Evolutionary conservation across 2,113 vertebrate genomes (phyloP), one percentile per base, ranked within the genome.

Genomic region (Sinocyclocheilus maitianheensis): DNA sequence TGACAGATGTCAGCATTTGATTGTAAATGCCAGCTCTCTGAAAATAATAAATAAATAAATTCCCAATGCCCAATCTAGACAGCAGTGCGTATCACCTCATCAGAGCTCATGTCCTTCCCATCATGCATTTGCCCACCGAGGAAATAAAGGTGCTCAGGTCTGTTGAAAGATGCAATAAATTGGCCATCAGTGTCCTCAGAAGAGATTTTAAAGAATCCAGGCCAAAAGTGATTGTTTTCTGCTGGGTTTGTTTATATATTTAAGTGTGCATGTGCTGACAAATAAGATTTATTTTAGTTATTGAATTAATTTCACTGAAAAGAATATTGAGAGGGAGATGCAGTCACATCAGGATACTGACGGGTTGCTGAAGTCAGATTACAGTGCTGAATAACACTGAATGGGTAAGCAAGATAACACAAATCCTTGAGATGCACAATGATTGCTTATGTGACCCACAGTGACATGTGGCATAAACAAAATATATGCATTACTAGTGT

Each of bases 1-100:
- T 92, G 93, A 93, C 93, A 93, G 94, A 94, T 93, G 93, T 93
- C 92, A 93, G 84, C 82, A 83, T 94, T 93, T 92, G 91, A 94
- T 93, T 94, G 90, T 90, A 91, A 91, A 93, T 91, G 93, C 92
- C 93, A 93, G 86, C 90, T 84, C 65, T 10, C 34, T 74, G 67
- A 37, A 63, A 67, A 48, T 24, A 46, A 24, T 22, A 76, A 16
- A 12, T 34, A 78, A 77, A 10, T 67, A 77, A 30, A 85, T 84
- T 43, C 40, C n/a, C 87, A 84, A 87, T 90, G 88, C 89, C 87
- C 89, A 87, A 88, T 89, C 79, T 82, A 76, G 79, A 85, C 71
- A 82, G 43, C 87, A 82, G 43, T 85, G 78, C 93, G 93, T 90
- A 91, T 91, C 91, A 91, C 90, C 90, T 90, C 89, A 91, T 91